A percentile compares a stretch with the other conserved stretches of the same genome.
phyloP scores from a whole-genome alignment of 53 echinoderm and acorn worm genomes.

The Echinometra lucunter region DNA sequence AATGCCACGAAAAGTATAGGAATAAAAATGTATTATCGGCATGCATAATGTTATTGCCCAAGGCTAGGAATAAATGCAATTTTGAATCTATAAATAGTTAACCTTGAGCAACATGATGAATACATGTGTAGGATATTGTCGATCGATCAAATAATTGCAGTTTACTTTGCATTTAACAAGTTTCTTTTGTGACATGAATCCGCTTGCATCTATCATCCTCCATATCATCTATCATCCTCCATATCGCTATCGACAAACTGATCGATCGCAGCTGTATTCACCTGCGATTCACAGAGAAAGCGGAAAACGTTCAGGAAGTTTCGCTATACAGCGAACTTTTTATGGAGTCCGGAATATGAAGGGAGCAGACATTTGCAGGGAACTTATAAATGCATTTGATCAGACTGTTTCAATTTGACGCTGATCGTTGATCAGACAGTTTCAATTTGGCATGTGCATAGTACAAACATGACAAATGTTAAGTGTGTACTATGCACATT shows the following conservation, averaged over 20 bases:
- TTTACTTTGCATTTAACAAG: constrained; percentile 2
- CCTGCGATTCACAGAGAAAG: background rate
- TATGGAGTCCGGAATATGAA: background rate
- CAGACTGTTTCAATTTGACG: no score
- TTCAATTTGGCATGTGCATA: background rate
- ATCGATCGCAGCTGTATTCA: background rate
- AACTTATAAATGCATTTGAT: background rate
- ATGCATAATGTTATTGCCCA: no score
- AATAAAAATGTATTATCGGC: no score
- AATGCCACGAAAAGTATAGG: no score
- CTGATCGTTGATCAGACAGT: background rate
- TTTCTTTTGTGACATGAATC: background rate
- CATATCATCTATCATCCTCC: background rate
- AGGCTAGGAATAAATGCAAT: background rate
- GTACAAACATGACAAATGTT: background rate
- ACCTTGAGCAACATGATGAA: constrained; percentile 5
- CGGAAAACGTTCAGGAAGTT: constrained; percentile 37
- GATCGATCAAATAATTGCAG: constrained; percentile 48
- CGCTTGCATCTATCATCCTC: background rate
- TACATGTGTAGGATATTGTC: background rate
- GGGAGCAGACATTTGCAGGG: background rate
- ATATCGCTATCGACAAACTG: background rate
- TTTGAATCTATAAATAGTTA: constrained; percentile 16
- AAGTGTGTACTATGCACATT: no score
- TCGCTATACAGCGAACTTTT: background rate